Percentiles rank a stretch among this genome's conserved stretches.
phyloP scores from a whole-genome alignment of 2,888 invertebrate species.

The Copidosoma aretas region DNA sequence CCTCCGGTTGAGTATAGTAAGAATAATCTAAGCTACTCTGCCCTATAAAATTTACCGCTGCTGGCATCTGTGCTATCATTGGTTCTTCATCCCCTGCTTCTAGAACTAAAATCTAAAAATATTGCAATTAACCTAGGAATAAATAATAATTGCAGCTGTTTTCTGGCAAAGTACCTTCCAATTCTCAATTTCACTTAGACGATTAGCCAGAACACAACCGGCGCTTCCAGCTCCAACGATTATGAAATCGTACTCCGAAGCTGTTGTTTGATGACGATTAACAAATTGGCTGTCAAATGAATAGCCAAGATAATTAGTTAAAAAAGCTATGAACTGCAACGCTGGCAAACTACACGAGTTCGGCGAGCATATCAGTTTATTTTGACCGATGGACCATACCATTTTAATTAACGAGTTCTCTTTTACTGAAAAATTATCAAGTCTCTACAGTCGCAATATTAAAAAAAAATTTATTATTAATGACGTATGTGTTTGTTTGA shows the following conservation, averaged over 20 bases:
- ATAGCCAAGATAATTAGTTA: neutral
- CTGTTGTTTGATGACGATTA: neutral
- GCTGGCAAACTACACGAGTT: neutral
- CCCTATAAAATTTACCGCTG: slow-evolving; percentile 64
- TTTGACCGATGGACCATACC: neutral
- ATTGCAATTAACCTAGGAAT: neutral
- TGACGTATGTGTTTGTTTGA: no score
- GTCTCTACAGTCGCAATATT: no score
- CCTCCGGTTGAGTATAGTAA: slow-evolving; percentile 11
- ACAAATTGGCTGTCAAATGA: slow-evolving; percentile 4
- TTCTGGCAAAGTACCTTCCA: slow-evolving; percentile 18
- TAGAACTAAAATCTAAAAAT: slow-evolving; percentile 66
- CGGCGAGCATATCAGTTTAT: slow-evolving; percentile 22
- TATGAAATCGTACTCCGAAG: slow-evolving; percentile 17
- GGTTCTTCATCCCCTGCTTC: slow-evolving; percentile 73
- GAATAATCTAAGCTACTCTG: slow-evolving; percentile 12
- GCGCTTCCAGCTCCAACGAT: slow-evolving; percentile 23
- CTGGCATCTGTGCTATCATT: slow-evolving; percentile 70
- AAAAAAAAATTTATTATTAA: no score
- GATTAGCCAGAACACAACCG: slow-evolving; percentile 26
- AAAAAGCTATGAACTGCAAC: neutral
- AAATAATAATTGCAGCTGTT: neutral
- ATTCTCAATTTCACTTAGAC: neutral
- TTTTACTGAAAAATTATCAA: no score
- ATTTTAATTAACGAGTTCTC: neutral